phyloP scores from a whole-genome alignment of 2,888 invertebrate species.

The Gortyna flavago region DNA sequence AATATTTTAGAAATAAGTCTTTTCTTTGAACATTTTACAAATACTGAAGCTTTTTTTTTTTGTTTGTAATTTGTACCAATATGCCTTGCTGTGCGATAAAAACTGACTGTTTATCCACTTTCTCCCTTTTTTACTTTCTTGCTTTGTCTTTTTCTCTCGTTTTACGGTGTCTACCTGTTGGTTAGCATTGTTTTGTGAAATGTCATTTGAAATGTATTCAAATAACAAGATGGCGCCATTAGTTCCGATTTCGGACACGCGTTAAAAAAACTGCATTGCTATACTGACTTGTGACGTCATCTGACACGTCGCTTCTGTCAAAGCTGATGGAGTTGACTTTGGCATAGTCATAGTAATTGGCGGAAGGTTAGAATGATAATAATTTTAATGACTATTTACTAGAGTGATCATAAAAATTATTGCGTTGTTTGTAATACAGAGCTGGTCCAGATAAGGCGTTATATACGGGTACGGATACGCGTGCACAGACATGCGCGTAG shows the following conservation, averaged over 20 bases:
- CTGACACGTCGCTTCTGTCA: not conserved
- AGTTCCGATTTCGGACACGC: not conserved
- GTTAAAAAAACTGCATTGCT: too few species aligned
- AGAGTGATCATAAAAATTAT: constrained; percentile 28
- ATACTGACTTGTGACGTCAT: not conserved
- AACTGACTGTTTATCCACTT: too few species aligned
- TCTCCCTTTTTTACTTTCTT: too few species aligned
- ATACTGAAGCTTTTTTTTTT: too few species aligned
- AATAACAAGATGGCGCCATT: too few species aligned
- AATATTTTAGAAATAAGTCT: too few species aligned
- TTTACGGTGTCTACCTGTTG: not conserved
- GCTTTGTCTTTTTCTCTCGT: too few species aligned
- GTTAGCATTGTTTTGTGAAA: too few species aligned
- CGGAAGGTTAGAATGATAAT: constrained; percentile 43
- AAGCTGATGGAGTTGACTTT: constrained; percentile 7
- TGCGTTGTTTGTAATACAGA: constrained; percentile 5
- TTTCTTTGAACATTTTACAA: too few species aligned
- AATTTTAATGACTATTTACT: constrained; percentile 31
- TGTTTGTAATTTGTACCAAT: too few species aligned
- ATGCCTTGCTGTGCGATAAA: too few species aligned
- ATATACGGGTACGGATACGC: constrained; percentile 15
- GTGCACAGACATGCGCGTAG: not conserved
- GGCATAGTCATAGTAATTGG: constrained; percentile 12
- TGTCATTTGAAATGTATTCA: too few species aligned
- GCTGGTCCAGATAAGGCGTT: constrained; percentile 9